phyloP scores from a whole-genome alignment of 2,113 vertebrate species.

The Alligator sinensis region DNA sequence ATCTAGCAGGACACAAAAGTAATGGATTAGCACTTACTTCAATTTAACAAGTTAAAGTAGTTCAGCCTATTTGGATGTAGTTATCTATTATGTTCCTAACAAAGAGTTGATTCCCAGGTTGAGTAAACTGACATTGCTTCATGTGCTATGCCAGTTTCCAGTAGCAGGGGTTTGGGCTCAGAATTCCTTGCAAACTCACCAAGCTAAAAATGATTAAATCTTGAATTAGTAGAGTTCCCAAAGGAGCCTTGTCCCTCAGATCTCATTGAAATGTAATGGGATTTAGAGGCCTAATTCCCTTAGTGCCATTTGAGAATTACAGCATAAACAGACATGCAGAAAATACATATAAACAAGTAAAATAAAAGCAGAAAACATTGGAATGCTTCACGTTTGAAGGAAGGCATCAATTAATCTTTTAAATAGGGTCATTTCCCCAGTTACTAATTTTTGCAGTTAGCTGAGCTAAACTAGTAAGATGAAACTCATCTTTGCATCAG shows the following conservation, averaged over 20 bases:
- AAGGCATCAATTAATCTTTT: conserved; percentile 29
- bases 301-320: background rate
- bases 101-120: background rate
- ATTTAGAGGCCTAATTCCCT: background rate
- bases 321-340: background rate
- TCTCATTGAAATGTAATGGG: background rate
- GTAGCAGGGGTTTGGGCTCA: background rate
- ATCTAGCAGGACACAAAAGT: background rate
- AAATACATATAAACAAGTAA: background rate
- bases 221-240: background rate
- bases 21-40: background rate
- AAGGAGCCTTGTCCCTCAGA: background rate
- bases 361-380: background rate
- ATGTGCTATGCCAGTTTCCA: background rate
- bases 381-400: conserved; percentile 31
- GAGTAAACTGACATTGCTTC: background rate
- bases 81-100: background rate
- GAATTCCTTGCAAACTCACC: background rate
- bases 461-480: conserved; percentile 66
- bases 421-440: conserved; percentile 34
- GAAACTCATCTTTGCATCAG: conserved; percentile 25
- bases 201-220: background rate
- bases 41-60: background rate
- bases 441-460: conserved; percentile 42
- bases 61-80: background rate